A percentile compares a stretch with the other conserved stretches of the same genome.
These are phyloP conservation scores for Chrysolina oricalcia DNA, from an alignment of 2,888 invertebrate species.

Conservation along the genomic window DNA sequence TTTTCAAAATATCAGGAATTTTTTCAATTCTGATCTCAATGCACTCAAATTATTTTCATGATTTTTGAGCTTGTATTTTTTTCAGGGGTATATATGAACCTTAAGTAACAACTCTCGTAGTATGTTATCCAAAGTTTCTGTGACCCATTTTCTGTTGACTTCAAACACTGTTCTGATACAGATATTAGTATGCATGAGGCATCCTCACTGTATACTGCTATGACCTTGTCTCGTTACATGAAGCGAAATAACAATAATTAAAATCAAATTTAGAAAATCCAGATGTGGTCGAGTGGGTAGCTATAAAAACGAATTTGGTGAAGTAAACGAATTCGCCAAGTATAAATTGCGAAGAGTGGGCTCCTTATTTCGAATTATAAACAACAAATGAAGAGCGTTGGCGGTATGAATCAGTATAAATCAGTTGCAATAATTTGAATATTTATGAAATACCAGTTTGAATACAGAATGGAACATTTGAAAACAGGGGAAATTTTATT, in stretches of 20 bases:
- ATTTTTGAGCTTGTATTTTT: too few relatives aligned
- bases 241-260: constrained; percentile 20
- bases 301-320: constrained; percentile 11
- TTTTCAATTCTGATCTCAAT: too few relatives aligned
- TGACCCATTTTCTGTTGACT: too few relatives aligned
- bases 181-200: neutral
- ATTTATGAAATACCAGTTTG: neutral
- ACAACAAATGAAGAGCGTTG: constrained; percentile 15
- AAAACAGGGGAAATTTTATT: too few relatives aligned
- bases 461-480: too few relatives aligned
- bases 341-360: constrained; percentile 19
- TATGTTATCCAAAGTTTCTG: too few relatives aligned
- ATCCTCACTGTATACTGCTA: constrained; percentile 1
- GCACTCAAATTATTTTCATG: too few relatives aligned
- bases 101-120: too few relatives aligned
- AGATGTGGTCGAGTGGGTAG: constrained; percentile 15
- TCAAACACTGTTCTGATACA: neutral
- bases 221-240: constrained; percentile 10
- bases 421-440: neutral
- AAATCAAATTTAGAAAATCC: constrained; percentile 11
- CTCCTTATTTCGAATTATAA: neutral
- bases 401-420: neutral
- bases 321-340: neutral
- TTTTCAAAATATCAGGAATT: too few relatives aligned
- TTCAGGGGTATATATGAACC: too few relatives aligned